These are phyloP conservation scores for Oophaga pumilio DNA, from an alignment of 2,113 vertebrate species.

Conservation along the genomic window DNA sequence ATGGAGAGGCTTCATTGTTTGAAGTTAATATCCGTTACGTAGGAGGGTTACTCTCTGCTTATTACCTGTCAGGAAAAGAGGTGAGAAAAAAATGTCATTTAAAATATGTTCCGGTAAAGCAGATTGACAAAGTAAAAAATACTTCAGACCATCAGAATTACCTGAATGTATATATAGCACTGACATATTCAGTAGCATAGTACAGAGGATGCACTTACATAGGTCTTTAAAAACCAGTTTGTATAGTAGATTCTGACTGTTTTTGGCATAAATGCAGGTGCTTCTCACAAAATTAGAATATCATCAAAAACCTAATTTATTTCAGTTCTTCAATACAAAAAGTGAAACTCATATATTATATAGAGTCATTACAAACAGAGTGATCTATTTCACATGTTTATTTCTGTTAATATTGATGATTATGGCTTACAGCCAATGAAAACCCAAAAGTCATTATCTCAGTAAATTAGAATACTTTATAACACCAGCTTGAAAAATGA, in stretches of 20 bases:
- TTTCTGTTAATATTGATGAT: too few species aligned
- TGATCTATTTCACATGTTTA: too few species aligned
- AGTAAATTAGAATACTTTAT: too few species aligned
- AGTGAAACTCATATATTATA: too few species aligned
- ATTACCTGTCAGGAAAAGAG: conserved; percentile 91
- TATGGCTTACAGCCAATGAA: too few species aligned
- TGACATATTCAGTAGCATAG: neutral
- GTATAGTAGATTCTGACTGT: neutral
- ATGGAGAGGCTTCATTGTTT: conserved; percentile 93
- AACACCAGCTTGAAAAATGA: too few species aligned
- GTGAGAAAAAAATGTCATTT: conserved; percentile 70
- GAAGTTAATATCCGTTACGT: conserved; percentile 98
- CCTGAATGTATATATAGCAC: neutral
- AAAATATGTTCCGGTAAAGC: neutral
- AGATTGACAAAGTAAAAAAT: neutral
- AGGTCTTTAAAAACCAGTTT: neutral
- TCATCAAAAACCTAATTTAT: too few species aligned
- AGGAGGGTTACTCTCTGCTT: conserved; percentile 87
- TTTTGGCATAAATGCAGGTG: neutral
- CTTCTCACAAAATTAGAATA: too few species aligned
- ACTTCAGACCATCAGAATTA: neutral
- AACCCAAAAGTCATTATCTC: too few species aligned
- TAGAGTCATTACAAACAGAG: too few species aligned
- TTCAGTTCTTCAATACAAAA: too few species aligned
- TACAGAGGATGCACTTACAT: neutral